These are phyloP conservation scores for Silurus asotus DNA, from an alignment of 2,113 vertebrate species.

Conservation along the genomic window DNA sequence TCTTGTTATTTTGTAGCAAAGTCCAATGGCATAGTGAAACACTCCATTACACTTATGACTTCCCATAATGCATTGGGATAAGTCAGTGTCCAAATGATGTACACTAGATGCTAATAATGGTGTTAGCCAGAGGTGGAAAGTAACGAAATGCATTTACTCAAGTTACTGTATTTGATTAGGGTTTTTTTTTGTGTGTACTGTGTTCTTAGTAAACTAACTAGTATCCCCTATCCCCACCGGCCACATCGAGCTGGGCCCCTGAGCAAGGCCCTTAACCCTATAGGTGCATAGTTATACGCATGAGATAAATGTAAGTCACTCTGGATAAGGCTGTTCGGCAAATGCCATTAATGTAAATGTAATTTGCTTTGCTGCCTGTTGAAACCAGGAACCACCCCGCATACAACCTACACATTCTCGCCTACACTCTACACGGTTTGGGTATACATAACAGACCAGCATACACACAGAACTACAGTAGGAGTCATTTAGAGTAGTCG, in stretches of 20 bases:
- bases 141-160: too few species aligned
- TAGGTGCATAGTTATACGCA: too few species aligned
- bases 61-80: background rate
- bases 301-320: too few species aligned
- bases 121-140: background rate
- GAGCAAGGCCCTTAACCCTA: too few species aligned
- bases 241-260: too few species aligned
- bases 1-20: background rate
- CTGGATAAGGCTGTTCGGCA: too few species aligned
- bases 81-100: background rate
- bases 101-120: background rate
- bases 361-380: background rate
- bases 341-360: too few species aligned
- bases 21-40: background rate
- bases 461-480: background rate
- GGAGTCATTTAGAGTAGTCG: background rate
- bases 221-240: too few species aligned
- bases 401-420: too few species aligned
- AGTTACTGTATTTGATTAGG: too few species aligned
- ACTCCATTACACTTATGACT: background rate
- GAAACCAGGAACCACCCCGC: background rate
- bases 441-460: background rate
- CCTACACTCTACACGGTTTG: background rate
- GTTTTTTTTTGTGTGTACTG: too few species aligned
- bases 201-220: too few species aligned